Evolutionary conservation across 2,797 vertebrate species (phyloP).

Genomic region (Melanogrammus aeglefinus): DNA sequence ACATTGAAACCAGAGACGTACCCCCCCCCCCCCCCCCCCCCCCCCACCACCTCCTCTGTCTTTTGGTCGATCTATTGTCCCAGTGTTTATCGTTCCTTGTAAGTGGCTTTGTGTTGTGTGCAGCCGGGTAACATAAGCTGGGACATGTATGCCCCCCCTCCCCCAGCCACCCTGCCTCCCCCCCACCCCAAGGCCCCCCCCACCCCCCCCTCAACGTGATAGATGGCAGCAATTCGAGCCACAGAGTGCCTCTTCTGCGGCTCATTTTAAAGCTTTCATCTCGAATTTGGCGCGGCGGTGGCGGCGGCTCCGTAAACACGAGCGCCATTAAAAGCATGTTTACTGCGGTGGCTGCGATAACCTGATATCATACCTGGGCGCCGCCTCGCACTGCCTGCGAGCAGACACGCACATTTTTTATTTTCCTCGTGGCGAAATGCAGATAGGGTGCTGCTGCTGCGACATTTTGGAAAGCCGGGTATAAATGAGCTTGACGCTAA

Average conservation of each 20-base stretch:
- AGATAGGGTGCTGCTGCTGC: too few species aligned
- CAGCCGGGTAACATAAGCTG: conserved; percentile 60
- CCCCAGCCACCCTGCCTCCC: too few species aligned
- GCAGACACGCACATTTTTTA: not conserved
- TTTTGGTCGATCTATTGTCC: conserved; percentile 51
- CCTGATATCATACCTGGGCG: conserved; percentile 32
- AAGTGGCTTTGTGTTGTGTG: conserved; percentile 56
- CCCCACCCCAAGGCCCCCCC: too few species aligned
- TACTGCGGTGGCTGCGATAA: conserved; percentile 34
- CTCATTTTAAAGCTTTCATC: conserved; percentile 70
- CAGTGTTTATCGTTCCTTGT: conserved; percentile 67
- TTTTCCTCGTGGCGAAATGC: too few species aligned
- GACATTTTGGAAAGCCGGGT: too few species aligned
- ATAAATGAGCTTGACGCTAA: too few species aligned
- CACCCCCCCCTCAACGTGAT: conserved; percentile 57
- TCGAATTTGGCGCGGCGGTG: conserved; percentile 38
- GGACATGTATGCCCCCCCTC: conserved; percentile 49
- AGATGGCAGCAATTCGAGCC: conserved; percentile 62
- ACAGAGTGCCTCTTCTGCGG: conserved; percentile 52
- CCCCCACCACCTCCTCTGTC: conserved; percentile 16
- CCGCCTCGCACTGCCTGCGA: conserved; percentile 5
- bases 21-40: conserved; percentile 8
- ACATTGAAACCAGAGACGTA: conserved; percentile 59
- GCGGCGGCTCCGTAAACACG: conserved; percentile 51
- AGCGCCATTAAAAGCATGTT: conserved; percentile 53